These are phyloP conservation scores for Bombus turneri DNA, from an alignment of 1,140 invertebrate species.

Conservation along the genomic window DNA sequence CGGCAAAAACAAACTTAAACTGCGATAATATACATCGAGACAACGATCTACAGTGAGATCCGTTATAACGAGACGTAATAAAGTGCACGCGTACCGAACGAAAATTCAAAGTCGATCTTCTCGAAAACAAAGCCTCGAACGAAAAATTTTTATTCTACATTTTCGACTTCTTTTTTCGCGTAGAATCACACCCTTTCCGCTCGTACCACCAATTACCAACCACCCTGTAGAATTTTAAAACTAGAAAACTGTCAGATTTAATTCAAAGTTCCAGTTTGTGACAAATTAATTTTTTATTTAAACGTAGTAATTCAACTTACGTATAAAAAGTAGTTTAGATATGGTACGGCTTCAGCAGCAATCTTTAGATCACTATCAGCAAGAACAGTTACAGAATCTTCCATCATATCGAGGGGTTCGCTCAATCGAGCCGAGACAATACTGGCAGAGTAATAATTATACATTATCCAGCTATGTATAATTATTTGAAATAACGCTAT, in stretches of 20 bases:
- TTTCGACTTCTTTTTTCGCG: too few species aligned
- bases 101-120: too few species aligned
- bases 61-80: too few species aligned
- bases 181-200: too few species aligned
- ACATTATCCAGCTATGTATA: constrained; percentile 72
- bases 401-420: constrained; percentile 75
- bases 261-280: not conserved
- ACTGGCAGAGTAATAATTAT: constrained; percentile 76
- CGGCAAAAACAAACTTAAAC: too few species aligned
- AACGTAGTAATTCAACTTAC: constrained; percentile 50
- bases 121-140: too few species aligned
- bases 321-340: constrained; percentile 73
- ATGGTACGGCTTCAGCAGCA: constrained; percentile 72
- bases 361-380: constrained; percentile 69
- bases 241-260: not conserved
- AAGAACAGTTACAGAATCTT: constrained; percentile 74
- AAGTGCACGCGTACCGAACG: too few species aligned
- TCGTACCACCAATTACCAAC: too few species aligned
- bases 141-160: too few species aligned
- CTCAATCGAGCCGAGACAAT: constrained; percentile 77
- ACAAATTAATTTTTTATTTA: not conserved
- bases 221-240: not conserved
- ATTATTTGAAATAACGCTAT: constrained; percentile 69
- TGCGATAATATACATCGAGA: too few species aligned
- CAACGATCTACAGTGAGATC: too few species aligned